These are phyloP conservation scores for Notodromas monacha DNA, from an alignment of 2,888 invertebrate genomes.

Conservation along the genomic window DNA sequence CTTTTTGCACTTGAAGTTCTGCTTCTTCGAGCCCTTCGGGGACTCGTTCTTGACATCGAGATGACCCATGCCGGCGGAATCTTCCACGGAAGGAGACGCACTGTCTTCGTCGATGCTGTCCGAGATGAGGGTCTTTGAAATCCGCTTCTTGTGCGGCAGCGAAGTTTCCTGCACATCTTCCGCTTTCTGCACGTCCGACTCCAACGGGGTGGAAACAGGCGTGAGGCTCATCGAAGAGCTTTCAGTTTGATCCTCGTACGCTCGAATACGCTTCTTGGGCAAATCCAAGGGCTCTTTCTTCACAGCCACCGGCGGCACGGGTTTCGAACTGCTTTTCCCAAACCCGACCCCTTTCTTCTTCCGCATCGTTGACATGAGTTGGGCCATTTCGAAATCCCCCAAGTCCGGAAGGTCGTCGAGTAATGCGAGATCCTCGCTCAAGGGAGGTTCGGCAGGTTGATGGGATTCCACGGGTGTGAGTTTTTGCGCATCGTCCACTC, in stretches of 20 bases:
- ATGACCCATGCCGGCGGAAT: background rate
- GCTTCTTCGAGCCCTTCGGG: constrained; percentile 31
- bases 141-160: constrained; percentile 1
- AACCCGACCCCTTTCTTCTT: no score
- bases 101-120: background rate
- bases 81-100: background rate
- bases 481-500: no score
- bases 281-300: background rate
- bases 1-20: constrained; percentile 16
- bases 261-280: no score
- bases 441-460: no score
- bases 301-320: background rate
- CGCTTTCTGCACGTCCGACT: background rate
- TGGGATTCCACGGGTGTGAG: no score
- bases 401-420: no score
- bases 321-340: no score
- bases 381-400: constrained; percentile 1
- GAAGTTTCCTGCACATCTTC: background rate
- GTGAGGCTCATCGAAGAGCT: no score
- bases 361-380: background rate
- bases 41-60: constrained; percentile 37
- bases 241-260: no score
- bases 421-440: no score
- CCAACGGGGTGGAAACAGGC: background rate
- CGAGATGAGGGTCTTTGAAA: background rate